phyloP scores from a whole-genome alignment of 1,140 invertebrate genomes.

The Drosophila auraria region DNA sequence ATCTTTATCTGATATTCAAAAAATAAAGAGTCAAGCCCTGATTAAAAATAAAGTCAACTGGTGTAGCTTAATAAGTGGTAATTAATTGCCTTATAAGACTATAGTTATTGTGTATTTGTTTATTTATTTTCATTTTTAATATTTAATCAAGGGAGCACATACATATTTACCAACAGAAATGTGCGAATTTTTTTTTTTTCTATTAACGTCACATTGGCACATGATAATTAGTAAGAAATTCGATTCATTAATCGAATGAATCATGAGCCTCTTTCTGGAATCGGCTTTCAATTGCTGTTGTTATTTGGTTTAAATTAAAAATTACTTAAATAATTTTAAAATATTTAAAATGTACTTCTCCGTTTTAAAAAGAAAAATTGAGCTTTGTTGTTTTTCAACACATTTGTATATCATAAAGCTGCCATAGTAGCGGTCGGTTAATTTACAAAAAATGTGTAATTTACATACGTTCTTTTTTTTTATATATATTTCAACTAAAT shows the following conservation, averaged over 20 bases:
- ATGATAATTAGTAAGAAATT: slow-evolving; percentile 17
- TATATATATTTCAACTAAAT: too few relatives aligned
- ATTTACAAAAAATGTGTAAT: too few relatives aligned
- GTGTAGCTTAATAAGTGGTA: neutral
- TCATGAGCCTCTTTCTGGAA: slow-evolving; percentile 5
- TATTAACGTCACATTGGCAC: slow-evolving; percentile 26
- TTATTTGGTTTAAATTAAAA: neutral
- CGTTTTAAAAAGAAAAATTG: too few relatives aligned
- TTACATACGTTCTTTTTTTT: too few relatives aligned
- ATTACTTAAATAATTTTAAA: too few relatives aligned
- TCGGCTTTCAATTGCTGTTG: neutral
- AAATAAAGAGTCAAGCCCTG: neutral
- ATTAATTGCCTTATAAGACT: neutral
- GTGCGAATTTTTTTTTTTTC: slow-evolving; percentile 28
- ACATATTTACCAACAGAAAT: neutral
- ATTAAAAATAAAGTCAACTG: neutral
- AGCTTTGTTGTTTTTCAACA: too few relatives aligned
- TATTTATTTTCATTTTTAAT: too few relatives aligned
- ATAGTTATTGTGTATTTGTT: neutral
- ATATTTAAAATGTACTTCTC: too few relatives aligned
- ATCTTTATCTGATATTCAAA: neutral
- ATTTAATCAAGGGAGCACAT: neutral
- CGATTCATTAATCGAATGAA: slow-evolving; percentile 24
- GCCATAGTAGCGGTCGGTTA: too few relatives aligned
- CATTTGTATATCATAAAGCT: too few relatives aligned